Percentiles rank a stretch among this genome's conserved stretches.
Conservation (phyloP, 2,888 invertebrate species). For the Digitonthophagus gazella region DNA sequence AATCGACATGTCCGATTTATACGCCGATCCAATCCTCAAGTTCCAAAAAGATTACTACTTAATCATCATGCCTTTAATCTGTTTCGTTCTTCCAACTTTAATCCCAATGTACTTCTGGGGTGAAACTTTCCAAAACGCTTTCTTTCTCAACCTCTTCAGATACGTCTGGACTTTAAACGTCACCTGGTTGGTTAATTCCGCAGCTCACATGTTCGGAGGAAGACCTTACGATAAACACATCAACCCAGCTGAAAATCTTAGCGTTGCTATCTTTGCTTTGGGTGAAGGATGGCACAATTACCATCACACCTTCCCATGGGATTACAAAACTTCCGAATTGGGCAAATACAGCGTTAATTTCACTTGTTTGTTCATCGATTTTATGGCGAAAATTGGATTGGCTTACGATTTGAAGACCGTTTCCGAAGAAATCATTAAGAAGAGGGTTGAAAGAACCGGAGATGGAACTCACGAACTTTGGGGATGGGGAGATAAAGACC, state of each 20-base stretch:
- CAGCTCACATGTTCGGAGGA: slow-evolving; percentile 78
- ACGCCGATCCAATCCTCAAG: slow-evolving; percentile 74
- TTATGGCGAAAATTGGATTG: slow-evolving; percentile 80
- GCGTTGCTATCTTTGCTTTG: slow-evolving; percentile 65
- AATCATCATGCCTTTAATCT: slow-evolving; percentile 68
- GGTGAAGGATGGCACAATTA: slow-evolving; percentile 88
- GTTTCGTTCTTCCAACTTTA: slow-evolving; percentile 75
- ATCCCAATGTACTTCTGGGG: slow-evolving; percentile 77
- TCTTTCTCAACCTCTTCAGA: slow-evolving; percentile 71
- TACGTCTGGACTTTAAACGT: slow-evolving; percentile 79
- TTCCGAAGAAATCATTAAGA: slow-evolving; percentile 65
- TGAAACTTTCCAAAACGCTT: slow-evolving; percentile 67
- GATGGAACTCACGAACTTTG: slow-evolving; percentile 73
- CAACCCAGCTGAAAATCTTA: slow-evolving; percentile 69
- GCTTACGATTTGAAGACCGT: slow-evolving; percentile 86
- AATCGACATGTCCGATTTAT: slow-evolving; percentile 81
- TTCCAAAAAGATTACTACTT: slow-evolving; percentile 89
- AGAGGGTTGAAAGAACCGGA: slow-evolving; percentile 70
- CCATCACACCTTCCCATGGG: slow-evolving; percentile 84
- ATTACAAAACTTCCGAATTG: slow-evolving; percentile 79
- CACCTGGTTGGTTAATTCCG: slow-evolving; percentile 89
- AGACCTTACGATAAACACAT: slow-evolving; percentile 74
- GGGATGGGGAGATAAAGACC: slow-evolving; percentile 78
- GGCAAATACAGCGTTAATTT: slow-evolving; percentile 71
- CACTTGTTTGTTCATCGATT: slow-evolving; percentile 75